phyloP scores from a whole-genome alignment of 2,797 vertebrate species.

The Schizothorax lantsangensis region DNA sequence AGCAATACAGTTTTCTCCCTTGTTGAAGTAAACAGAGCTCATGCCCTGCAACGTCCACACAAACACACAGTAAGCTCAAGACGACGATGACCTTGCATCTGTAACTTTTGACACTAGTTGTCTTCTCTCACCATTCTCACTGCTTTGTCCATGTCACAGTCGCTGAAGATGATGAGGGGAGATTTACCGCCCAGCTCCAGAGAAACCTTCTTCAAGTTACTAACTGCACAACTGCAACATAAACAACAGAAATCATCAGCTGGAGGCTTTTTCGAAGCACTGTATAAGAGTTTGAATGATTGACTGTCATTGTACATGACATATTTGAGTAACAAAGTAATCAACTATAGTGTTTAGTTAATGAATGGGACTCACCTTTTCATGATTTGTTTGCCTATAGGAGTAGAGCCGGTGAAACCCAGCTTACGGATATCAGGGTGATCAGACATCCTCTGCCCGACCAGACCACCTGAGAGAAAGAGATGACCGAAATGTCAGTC shows the following conservation, averaged over 20 bases:
- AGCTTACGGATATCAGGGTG: slow-evolving; percentile 95
- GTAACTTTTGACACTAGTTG: not conserved
- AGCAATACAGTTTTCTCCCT: slow-evolving; percentile 98
- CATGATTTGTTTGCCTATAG: slow-evolving; percentile 96
- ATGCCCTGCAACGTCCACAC: slow-evolving; percentile 82
- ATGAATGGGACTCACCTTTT: slow-evolving; percentile 81
- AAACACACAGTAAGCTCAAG: slow-evolving; percentile 2
- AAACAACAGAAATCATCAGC: slow-evolving; percentile 12
- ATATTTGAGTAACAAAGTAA: too few relatives aligned
- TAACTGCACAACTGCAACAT: slow-evolving; percentile 85
- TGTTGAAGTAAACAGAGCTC: slow-evolving; percentile 97
- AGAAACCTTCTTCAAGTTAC: slow-evolving; percentile 96
- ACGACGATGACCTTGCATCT: not conserved
- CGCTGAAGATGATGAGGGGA: slow-evolving; percentile 93
- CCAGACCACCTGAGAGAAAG: slow-evolving; percentile 82
- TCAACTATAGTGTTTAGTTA: not conserved
- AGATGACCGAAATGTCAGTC: not conserved
- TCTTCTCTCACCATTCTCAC: slow-evolving; percentile 89
- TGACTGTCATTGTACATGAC: not conserved
- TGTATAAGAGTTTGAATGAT: not conserved
- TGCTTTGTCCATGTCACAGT: slow-evolving; percentile 97
- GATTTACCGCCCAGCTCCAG: slow-evolving; percentile 97
- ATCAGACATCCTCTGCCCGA: slow-evolving; percentile 91
- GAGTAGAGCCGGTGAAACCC: slow-evolving; percentile 95
- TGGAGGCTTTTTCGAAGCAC: not conserved